Conservation (phyloP, 2,888 invertebrate species). For the Pandemis corylana region DNA sequence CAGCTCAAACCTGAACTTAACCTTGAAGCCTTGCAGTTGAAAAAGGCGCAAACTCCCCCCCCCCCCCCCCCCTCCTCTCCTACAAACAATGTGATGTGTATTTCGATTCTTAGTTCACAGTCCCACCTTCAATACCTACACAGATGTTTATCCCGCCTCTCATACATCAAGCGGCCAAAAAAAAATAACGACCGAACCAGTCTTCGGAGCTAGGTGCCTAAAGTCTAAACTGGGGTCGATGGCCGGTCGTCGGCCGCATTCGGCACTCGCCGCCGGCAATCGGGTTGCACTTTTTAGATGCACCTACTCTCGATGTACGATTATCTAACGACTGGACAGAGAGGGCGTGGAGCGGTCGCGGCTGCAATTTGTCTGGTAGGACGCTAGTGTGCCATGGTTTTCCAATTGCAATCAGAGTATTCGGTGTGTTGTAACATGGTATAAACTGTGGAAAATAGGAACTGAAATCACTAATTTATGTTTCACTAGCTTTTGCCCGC, state of each 20-base stretch:
- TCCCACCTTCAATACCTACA: background rate
- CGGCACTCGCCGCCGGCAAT: constrained; percentile 67
- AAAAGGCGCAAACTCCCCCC: too few relatives aligned
- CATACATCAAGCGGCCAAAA: constrained; percentile 28
- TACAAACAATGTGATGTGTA: too few relatives aligned
- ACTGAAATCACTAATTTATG: too few relatives aligned
- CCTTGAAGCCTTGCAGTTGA: too few relatives aligned
- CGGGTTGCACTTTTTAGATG: constrained; percentile 84
- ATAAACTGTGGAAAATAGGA: too few relatives aligned
- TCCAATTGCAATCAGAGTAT: too few relatives aligned
- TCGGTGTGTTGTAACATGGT: too few relatives aligned
- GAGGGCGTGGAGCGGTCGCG: constrained; percentile 50
- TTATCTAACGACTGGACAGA: constrained; percentile 78
- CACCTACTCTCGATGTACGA: constrained; percentile 81
- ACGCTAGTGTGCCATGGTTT: too few relatives aligned
- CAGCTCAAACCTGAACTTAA: too few relatives aligned
- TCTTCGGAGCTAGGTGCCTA: constrained; percentile 54
- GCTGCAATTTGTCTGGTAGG: background rate
- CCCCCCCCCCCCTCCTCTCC: too few relatives aligned
- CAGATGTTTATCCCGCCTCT: background rate
- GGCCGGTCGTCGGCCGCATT: constrained; percentile 82
- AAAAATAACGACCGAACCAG: constrained; percentile 26
- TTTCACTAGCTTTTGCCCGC: too few relatives aligned
- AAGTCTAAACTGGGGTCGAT: constrained; percentile 67
- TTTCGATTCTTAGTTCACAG: background rate